Evolutionary conservation across 2,113 vertebrate species (phyloP), one percentile per base, ranked within the genome.

Genomic region (Oncorhynchus nerka): DNA sequence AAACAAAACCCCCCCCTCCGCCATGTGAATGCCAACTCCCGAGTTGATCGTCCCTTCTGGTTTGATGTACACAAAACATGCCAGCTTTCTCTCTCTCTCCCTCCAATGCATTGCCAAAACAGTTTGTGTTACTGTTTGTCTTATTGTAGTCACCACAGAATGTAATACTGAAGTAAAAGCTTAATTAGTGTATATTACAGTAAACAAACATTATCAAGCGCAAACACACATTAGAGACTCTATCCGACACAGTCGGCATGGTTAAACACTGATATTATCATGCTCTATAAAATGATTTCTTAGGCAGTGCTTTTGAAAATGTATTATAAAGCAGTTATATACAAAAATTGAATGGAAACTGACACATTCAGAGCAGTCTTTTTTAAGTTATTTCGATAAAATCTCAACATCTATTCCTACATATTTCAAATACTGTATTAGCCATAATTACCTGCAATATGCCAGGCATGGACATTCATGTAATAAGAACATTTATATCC

Each of bases 241-340:
- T 59, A 64, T 73, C 72, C 74, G 71, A 65, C 78, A 49, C 75
- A 81, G 77, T 66, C 13, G 26, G 79, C 78, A 80, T 48, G 24
- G 69, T 49, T 26, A 75, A 76, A 72, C 51, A 15, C 12, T 55
- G 51, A 12, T 75, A 73, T 84, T 68, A 79, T 80, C 75, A 77
- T 76, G 79, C 76, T 64, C 61, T 75, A 75, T 70, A 73, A 84
- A 62, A 62, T 11, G 79, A 81, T 86, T 68, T 83, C 55, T 20
- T 57, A 57, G 55, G 55, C 55, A 57, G 13, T 57, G 55, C 19
- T 57, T 57, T 57, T 15, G 55, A 76, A 85, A 76, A 81, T 71
- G 39, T 45, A 81, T 78, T 78, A 69, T 74, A 77, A 67, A 71
- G 82, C 84, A 84, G n/a, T 66, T 75, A 66, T 30, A 55, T 24